A percentile compares a stretch with the other conserved stretches of the same genome.
Evolutionary conservation across 2,888 invertebrate genomes (phyloP).

Genomic region (Chrysolina haemoptera): DNA sequence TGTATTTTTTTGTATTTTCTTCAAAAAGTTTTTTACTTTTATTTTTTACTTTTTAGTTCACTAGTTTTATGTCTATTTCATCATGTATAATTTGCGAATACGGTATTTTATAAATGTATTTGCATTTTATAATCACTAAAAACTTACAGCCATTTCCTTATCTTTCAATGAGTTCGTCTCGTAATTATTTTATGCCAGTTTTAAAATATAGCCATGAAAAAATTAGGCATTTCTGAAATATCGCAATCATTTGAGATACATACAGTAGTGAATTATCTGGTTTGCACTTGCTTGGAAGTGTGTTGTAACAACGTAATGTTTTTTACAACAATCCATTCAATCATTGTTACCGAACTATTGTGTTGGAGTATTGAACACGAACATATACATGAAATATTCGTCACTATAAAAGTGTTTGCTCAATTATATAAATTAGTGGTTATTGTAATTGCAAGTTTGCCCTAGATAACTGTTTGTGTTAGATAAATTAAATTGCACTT

Average conservation of each 20-base stretch:
- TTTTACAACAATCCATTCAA: not conserved
- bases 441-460: not conserved
- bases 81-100: too few relatives aligned
- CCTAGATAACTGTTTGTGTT: not conserved
- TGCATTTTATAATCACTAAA: too few relatives aligned
- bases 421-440: not conserved
- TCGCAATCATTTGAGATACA: not conserved
- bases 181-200: not conserved
- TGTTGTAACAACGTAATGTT: not conserved
- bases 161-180: not conserved
- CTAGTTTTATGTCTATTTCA: too few relatives aligned
- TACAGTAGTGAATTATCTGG: too few relatives aligned
- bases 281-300: not conserved
- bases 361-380: not conserved
- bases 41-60: too few relatives aligned
- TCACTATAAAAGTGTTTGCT: not conserved
- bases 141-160: too few relatives aligned
- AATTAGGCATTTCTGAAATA: not conserved
- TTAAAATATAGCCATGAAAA: not conserved
- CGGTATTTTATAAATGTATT: too few relatives aligned
- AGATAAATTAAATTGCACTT: not conserved
- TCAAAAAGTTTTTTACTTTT: too few relatives aligned
- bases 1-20: too few relatives aligned
- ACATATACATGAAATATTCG: constrained; percentile 7
- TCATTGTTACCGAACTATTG: constrained; percentile 5